Conservation (phyloP, 2,113 vertebrate species). For the Irena cyanogastra region DNA sequence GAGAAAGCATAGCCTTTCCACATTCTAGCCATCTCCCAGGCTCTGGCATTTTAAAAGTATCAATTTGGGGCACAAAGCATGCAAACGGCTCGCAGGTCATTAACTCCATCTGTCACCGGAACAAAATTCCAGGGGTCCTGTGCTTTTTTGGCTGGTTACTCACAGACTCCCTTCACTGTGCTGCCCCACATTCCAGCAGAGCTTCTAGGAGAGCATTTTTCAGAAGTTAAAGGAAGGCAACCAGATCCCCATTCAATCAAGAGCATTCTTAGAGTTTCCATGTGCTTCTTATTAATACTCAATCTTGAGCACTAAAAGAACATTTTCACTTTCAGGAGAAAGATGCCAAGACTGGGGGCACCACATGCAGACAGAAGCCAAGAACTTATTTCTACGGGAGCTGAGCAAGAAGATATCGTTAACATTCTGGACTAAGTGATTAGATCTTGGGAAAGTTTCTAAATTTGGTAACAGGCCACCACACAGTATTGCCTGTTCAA, state of each 20-base stretch:
- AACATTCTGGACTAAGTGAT: neutral
- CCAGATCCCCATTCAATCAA: neutral
- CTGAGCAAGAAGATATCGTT: neutral
- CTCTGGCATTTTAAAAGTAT: neutral
- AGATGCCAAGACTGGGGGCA: neutral
- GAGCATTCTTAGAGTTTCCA: neutral
- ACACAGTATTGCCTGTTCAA: neutral
- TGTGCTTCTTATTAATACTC: neutral
- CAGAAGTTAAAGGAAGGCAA: neutral
- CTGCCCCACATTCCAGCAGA: neutral
- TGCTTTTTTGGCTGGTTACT: accelerated
- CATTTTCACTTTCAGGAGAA: neutral
- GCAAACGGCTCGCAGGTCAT: neutral
- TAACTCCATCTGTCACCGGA: neutral
- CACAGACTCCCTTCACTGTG: accelerated
- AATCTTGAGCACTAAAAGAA: neutral
- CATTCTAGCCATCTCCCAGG: neutral
- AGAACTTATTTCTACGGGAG: neutral
- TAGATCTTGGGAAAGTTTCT: neutral
- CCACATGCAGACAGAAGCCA: neutral
- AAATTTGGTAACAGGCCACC: neutral
- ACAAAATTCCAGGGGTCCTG: neutral
- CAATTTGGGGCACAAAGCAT: neutral
- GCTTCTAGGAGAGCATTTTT: neutral
- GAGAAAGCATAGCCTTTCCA: neutral